phyloP scores from a whole-genome alignment of 2,113 vertebrate species.

The Tetrax tetrax region DNA sequence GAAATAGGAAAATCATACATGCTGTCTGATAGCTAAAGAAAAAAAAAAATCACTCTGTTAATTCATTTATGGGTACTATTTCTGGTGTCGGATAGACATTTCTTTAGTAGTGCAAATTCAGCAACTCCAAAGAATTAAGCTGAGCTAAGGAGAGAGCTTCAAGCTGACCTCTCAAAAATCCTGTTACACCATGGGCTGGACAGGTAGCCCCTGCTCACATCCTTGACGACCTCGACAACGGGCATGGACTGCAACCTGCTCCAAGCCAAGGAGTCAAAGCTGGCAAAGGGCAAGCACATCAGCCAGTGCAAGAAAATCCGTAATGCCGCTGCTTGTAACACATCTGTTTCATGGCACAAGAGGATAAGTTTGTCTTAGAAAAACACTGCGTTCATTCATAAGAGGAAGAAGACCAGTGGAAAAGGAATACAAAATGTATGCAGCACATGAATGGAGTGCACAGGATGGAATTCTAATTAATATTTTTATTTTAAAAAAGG shows the following conservation, averaged over 20 bases:
- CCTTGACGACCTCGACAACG: neutral
- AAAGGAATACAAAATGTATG: neutral
- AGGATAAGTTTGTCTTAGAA: neutral
- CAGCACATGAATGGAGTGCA: neutral
- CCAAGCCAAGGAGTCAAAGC: neutral
- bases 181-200: neutral
- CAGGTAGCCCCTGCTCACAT: neutral
- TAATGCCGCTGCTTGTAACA: neutral
- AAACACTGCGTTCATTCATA: neutral
- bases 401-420: neutral
- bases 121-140: neutral
- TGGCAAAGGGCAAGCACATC: neutral
- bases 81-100: neutral
- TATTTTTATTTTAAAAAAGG: neutral
- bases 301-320: neutral
- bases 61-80: neutral
- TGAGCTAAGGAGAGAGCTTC: neutral
- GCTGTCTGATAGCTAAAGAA: neutral
- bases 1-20: neutral
- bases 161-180: neutral
- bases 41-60: neutral
- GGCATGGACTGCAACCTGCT: neutral
- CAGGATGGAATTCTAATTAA: neutral
- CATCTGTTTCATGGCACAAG: neutral
- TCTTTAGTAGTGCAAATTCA: neutral